These are phyloP conservation scores for Neolamprologus devosi DNA, from an alignment of 2,113 vertebrate species.

Conservation along the genomic window DNA sequence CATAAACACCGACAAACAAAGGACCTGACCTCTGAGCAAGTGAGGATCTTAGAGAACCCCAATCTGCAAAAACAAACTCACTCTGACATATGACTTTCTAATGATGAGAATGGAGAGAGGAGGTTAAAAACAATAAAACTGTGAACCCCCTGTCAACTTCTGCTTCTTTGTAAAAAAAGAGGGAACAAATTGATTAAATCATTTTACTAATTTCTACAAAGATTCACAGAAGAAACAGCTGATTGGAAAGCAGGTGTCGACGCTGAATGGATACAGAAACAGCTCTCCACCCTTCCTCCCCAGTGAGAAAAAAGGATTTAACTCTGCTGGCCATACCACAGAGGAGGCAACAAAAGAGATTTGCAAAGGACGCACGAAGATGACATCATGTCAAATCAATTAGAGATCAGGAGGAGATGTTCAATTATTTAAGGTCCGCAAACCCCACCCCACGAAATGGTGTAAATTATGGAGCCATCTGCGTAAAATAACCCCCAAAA, in stretches of 20 bases:
- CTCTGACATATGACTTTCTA: not conserved
- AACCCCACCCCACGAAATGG: not conserved
- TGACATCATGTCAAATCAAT: slow-evolving; percentile 61
- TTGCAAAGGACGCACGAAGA: slow-evolving; percentile 39
- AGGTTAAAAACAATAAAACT: not conserved
- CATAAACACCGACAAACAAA: slow-evolving; percentile 66
- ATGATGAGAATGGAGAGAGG: not conserved
- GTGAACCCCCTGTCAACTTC: not conserved
- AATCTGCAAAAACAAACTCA: not conserved
- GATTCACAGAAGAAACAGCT: not conserved
- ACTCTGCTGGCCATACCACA: slow-evolving; percentile 22
- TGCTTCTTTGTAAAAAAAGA: not conserved
- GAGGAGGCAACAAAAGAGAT: slow-evolving; percentile 61
- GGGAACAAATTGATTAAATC: not conserved
- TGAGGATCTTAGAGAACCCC: slow-evolving; percentile 5
- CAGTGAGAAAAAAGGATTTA: slow-evolving; percentile 42
- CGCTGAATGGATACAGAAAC: slow-evolving; percentile 54
- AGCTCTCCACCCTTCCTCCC: slow-evolving; percentile 35
- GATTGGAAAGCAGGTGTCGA: slow-evolving; percentile 54
- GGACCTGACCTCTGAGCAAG: slow-evolving; percentile 33
- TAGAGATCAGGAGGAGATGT: slow-evolving; percentile 17
- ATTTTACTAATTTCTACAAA: not conserved
- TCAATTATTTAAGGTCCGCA: slow-evolving; percentile 1
- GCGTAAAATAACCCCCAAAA: not conserved
- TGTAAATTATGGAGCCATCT: slow-evolving; percentile 7